Evolutionary conservation across 92 coral and sea anemone species (phyloP).

Genomic region (Muricea muricata): DNA sequence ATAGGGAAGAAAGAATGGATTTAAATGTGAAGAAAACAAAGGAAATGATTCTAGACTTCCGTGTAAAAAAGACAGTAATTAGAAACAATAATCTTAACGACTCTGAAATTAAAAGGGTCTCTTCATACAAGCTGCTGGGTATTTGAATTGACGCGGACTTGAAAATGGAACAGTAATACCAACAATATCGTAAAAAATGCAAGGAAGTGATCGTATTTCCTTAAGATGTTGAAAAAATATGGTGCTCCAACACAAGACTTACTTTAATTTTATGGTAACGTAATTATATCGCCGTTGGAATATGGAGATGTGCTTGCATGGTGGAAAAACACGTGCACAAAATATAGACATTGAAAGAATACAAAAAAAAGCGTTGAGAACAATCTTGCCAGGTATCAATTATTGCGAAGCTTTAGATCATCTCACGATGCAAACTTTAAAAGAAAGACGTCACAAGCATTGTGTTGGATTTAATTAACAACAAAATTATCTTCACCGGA

Average conservation of each 20-base stretch:
- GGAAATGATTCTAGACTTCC: background rate
- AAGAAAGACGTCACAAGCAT: background rate
- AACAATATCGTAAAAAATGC: background rate
- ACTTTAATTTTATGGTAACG: background rate
- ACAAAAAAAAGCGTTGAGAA: background rate
- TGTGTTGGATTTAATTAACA: background rate
- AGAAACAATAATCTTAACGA: background rate
- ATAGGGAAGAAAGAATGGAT: background rate
- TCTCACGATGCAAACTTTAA: background rate
- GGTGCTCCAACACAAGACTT: background rate
- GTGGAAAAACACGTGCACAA: background rate
- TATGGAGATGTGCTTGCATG: background rate
- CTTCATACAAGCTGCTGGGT: background rate
- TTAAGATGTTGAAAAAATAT: background rate
- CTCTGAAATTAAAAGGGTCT: background rate
- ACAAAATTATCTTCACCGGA: background rate
- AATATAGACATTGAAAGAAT: background rate
- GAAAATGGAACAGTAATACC: background rate
- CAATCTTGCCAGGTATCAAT: background rate
- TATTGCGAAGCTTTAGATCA: background rate
- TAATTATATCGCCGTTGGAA: background rate
- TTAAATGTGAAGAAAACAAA: background rate
- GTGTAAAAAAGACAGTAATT: background rate
- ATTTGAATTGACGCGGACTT: background rate
- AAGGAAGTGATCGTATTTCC: background rate